Conservation (phyloP, 2,113 vertebrate genomes). For the Nannobrachium achirus region DNA sequence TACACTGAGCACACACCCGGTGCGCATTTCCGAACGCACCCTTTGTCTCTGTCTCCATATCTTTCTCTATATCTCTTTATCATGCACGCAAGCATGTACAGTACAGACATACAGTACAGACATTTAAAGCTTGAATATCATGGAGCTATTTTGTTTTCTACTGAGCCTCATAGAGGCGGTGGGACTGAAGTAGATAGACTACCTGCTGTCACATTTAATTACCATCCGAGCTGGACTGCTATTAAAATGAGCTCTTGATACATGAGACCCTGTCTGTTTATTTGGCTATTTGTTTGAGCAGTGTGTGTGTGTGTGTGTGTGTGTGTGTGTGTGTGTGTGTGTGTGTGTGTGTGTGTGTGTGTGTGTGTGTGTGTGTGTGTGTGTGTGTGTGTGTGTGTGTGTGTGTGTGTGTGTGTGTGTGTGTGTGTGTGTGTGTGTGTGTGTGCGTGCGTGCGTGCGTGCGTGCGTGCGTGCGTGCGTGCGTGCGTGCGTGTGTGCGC, state of each 20-base stretch:
- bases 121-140: not conserved
- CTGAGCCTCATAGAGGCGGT: slow-evolving; percentile 2
- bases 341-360: not conserved
- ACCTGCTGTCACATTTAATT: slow-evolving; percentile 49
- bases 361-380: not conserved
- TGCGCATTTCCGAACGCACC: too few species aligned
- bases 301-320: not conserved
- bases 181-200: slow-evolving; percentile 14
- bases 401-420: slow-evolving; percentile 10
- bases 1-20: too few species aligned
- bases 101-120: not conserved
- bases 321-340: not conserved
- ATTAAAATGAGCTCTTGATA: slow-evolving; percentile 33
- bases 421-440: slow-evolving; percentile 3
- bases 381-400: not conserved
- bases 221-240: slow-evolving; percentile 25
- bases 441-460: slow-evolving; percentile 8
- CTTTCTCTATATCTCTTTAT: too few species aligned
- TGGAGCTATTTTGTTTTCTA: slow-evolving; percentile 7
- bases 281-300: not conserved
- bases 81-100: not conserved
- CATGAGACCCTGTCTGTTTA: not conserved
- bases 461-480: not conserved
- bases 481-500: too few species aligned
- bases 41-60: too few species aligned